Percentiles rank a stretch among this genome's conserved stretches.
phyloP scores from a whole-genome alignment of 2,113 vertebrate genomes.

The Jacana jacana region DNA sequence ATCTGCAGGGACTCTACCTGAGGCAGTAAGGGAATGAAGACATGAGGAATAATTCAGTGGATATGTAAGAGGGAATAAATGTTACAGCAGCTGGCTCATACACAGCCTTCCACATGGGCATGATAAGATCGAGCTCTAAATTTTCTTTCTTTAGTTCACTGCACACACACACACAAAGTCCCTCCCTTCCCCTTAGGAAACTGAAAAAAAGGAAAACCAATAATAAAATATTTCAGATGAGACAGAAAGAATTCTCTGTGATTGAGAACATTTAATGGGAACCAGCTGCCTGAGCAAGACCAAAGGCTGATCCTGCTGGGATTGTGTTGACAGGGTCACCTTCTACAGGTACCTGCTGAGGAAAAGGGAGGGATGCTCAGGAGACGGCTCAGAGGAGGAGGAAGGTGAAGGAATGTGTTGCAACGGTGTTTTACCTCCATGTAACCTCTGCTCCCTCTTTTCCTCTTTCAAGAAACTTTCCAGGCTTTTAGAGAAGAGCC shows the following conservation, averaged over 20 bases:
- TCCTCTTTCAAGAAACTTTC: not conserved
- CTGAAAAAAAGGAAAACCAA: constrained; percentile 42
- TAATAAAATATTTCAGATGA: constrained; percentile 55
- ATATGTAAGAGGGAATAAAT: not conserved
- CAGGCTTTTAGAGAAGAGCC: constrained; percentile 18
- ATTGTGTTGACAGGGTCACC: constrained; percentile 42
- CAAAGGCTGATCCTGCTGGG: constrained; percentile 50
- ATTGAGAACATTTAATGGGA: constrained; percentile 58
- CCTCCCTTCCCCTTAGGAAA: constrained; percentile 26
- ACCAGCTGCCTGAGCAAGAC: constrained; percentile 51
- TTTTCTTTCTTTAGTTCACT: constrained; percentile 16
- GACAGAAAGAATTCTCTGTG: constrained; percentile 15
- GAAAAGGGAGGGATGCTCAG: constrained; percentile 31
- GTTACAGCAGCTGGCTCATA: not conserved
- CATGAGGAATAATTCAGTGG: not conserved
- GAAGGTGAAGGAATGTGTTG: not conserved
- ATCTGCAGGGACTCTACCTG: not conserved
- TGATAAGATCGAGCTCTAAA: not conserved
- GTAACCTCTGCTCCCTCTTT: not conserved
- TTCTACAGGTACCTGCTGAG: constrained; percentile 58
- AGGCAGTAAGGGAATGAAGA: not conserved
- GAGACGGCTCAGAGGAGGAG: not conserved
- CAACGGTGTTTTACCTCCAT: not conserved
- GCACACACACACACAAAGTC: not conserved
- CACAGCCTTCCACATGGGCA: not conserved